Base-by-base conservation (phyloP, 2,113 vertebrate species). In the Taurulus bubalis region DNA sequence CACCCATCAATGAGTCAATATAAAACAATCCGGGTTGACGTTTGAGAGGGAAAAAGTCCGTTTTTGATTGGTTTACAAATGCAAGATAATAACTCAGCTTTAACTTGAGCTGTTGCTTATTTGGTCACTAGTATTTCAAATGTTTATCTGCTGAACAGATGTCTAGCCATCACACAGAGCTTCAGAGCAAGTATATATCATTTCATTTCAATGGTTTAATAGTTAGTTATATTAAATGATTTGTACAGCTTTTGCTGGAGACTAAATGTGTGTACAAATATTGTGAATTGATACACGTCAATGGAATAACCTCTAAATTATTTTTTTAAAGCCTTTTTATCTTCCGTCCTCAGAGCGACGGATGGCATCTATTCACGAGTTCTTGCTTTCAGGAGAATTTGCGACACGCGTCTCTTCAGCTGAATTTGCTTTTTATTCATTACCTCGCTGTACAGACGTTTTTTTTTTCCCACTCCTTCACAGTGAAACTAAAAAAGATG, bases 371-470 rank as follows among this genome's bases (percentile, higher is more conserved):
- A 30, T 74, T 60, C 55, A 75, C 26, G n/a, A 6, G 24, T 40
- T 49, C 24, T 69, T 72, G 47, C 49, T 70, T 72, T 79, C 26
- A 69, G 2, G 26, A 40, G 51, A 14, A 47, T 82, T 51, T 51
- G 32, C 32, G 22, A 56, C 24, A 45, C 60, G 22, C 12, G 0
- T 60, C 42, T 14, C 4, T 58, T 51, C 16, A 60, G 70, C 71
- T 30, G 62, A 72, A 64, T 66, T 59, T 2, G 38, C 32, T 71
- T 65, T 32, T 77, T 64, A 67, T 82, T 70, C 55, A 75, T 40
- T 16, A 6, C 22, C 38, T 63, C 40, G 7, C 1, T 2, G 8
- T 4, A 18, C 9, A 63, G 5, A 40, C 47, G 15, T 0, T 8
- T 8, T 5, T n/a, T 34, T 49, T n/a, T 51, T 38, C 62, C 18